Percentiles rank a stretch among this genome's conserved stretches.
phyloP scores from a whole-genome alignment of 2,888 invertebrate genomes.

The Adineta ricciae region DNA sequence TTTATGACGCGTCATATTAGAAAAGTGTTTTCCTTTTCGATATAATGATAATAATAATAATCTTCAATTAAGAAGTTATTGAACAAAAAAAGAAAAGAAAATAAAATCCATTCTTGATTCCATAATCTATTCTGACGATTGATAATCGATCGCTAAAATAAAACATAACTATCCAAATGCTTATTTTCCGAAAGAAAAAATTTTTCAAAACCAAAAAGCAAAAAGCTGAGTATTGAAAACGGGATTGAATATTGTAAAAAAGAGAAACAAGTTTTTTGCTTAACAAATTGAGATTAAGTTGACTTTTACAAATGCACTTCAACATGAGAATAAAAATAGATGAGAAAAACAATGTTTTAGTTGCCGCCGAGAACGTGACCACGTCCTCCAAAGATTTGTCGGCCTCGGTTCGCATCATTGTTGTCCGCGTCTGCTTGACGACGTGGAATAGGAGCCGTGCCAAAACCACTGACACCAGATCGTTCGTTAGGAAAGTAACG shows the following conservation, averaged over 20 bases:
- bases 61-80: background rate
- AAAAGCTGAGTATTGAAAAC: too few species aligned
- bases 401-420: background rate
- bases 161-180: background rate
- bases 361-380: background rate
- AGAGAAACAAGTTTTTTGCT: too few species aligned
- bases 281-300: too few species aligned
- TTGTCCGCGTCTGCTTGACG: background rate
- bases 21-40: background rate
- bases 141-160: background rate
- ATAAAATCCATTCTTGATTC: background rate
- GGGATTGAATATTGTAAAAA: too few species aligned
- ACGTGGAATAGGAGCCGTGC: background rate
- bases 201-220: too few species aligned
- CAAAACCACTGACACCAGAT: background rate
- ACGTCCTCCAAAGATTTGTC: background rate
- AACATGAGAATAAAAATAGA: too few species aligned
- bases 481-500: conserved; percentile 31
- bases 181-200: background rate
- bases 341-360: background rate
- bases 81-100: conserved; percentile 5
- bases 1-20: background rate
- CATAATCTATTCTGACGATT: background rate
- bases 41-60: background rate
- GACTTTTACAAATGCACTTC: too few species aligned